Evolutionary conservation across 1,140 invertebrate genomes (phyloP), one percentile per base, ranked within the genome.

Genomic region (Drosophila truncata): DNA sequence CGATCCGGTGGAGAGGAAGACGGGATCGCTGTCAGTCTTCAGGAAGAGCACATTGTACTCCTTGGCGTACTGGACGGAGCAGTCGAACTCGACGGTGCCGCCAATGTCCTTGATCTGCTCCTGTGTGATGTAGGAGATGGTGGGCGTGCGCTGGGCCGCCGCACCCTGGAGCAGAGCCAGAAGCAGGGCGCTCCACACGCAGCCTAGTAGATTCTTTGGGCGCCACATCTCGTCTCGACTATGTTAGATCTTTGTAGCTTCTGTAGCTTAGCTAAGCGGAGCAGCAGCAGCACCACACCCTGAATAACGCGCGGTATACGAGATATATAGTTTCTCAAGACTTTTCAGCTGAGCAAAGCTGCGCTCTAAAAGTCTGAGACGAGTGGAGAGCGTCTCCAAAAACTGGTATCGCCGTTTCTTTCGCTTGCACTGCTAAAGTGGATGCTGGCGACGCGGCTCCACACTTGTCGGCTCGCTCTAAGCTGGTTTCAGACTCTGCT

Each of bases 61-160:
- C 82, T 96, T 94, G 3, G 96, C 96, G 93, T 98, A 98, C 83
- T 98, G 97, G 5, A 98, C 97, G 0, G 97, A 97, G 92, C 98
- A 98, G 59, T 96, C 95, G 57, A 98, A 94, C 86, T 98, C 97
- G 0, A 97, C 97, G 14, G 96, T 96, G 29, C 96, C 96, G 3
- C 97, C 97, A 78, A 98, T 98, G 93, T 98, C 97, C 87, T 97
- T 96, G 46, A 98, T 97, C 94, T 98, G 97, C 92, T 97, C 96
- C 91, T 98, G 97, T 2, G 97, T 97, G 75, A 98, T 98, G 74
- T 97, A 96, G 1, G 97, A 98, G 85, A 98, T 98, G 2, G 97
- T 97, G 5, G 98, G 98, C 16, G 97, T 97, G 73, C 97, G 94
- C 91, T 98, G 97, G 16, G 93, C 94, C 44, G 67, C 33, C 71